Conservation (phyloP, 2,113 vertebrate species). For the Leptodactylus fuscus region DNA sequence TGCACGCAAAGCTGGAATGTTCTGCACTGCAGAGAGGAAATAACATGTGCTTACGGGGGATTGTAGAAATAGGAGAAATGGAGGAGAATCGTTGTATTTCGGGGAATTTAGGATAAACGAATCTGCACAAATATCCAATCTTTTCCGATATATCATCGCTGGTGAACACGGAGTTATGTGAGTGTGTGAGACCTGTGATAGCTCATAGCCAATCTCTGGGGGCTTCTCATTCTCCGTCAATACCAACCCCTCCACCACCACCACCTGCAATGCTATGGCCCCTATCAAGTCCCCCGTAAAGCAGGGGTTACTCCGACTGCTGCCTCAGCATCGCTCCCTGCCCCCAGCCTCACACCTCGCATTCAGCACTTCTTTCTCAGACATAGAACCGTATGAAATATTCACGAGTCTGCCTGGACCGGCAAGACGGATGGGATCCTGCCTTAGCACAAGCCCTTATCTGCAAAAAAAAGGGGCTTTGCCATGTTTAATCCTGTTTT, state of each 20-base stretch:
- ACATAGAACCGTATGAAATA: conserved; percentile 69
- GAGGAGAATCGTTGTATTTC: background rate
- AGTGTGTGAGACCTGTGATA: too few species aligned
- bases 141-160: background rate
- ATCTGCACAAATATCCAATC: background rate
- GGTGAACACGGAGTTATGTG: background rate
- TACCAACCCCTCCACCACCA: background rate
- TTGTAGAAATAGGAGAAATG: background rate
- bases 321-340: conserved; percentile 6
- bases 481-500: background rate
- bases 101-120: background rate
- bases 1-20: background rate
- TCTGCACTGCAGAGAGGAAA: conserved; percentile 27
- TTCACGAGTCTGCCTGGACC: conserved; percentile 62
- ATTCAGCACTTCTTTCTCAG: conserved; percentile 66
- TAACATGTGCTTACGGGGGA: background rate
- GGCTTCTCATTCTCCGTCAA: background rate
- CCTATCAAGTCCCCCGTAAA: background rate
- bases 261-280: background rate
- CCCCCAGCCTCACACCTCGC: background rate
- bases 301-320: conserved; percentile 4
- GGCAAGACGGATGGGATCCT: conserved; percentile 51
- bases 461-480: background rate
- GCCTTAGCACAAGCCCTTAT: conserved; percentile 33
- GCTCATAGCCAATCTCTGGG: background rate